Evolutionary conservation across 2,797 vertebrate species (phyloP).

Genomic region (Rhynchotus rufescens): DNA sequence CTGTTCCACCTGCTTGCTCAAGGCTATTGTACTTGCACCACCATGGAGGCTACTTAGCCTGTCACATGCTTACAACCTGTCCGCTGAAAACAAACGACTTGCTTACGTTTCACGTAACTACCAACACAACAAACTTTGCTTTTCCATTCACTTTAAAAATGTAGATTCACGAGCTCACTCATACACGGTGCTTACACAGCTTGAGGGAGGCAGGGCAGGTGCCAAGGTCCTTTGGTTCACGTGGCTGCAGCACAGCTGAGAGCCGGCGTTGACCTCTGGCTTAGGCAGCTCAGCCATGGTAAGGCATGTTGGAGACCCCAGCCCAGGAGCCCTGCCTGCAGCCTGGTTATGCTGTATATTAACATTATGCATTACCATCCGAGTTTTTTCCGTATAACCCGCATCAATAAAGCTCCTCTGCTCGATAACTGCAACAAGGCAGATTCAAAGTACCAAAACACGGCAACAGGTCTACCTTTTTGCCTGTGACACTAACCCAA

Average conservation of each 20-base stretch:
- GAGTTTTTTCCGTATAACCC: slow-evolving; percentile 16
- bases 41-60: neutral
- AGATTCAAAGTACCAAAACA: slow-evolving; percentile 12
- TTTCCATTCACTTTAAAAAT: neutral
- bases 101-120: neutral
- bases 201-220: neutral
- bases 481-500: neutral
- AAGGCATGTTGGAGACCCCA: neutral
- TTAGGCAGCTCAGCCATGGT: neutral
- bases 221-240: neutral
- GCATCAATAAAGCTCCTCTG: neutral
- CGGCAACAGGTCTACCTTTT: neutral
- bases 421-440: neutral
- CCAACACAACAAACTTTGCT: neutral
- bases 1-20: neutral
- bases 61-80: neutral
- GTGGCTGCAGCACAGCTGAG: neutral
- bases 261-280: neutral
- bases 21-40: neutral
- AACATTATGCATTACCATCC: neutral
- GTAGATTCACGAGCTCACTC: neutral
- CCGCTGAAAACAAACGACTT: neutral
- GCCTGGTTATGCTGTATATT: neutral
- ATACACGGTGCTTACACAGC: neutral
- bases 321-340: neutral